Base-by-base conservation (phyloP, 2,888 invertebrate genomes). In the Cheilosia vulpina region DNA sequence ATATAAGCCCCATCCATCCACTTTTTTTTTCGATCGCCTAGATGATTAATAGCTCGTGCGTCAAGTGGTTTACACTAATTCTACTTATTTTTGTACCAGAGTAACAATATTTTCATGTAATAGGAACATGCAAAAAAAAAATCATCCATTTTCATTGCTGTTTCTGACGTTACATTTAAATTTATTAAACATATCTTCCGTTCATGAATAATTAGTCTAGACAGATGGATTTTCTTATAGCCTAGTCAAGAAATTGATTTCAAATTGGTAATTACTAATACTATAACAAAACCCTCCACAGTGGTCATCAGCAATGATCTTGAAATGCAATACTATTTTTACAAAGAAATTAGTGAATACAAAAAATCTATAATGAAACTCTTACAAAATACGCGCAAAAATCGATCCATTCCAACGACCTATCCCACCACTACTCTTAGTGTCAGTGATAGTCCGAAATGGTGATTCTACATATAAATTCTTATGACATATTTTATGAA, bases 321-420 rank as follows among this genome's bases (percentile, higher is more conserved):
- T 47, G 45, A 68, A 31, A 57, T 2, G 45, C 15, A 0, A 9
- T 34, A 7, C 34, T 7, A 17, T 43, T 45, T 5, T 43, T 3
- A 17, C 2, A 19, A 13, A 13, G n/a, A 9, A n/a, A 9, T 24
- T 34, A 57, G 15, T 15, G 4, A 15, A 41, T 21, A 21, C 17
- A 21, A 21, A 21, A 53, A 24, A 63, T 55, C 31, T 11, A 43
- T 60, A 11, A 2, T 43, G 15, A 52, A 50, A 50, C 6, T 27
- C 15, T 17, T 50, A 60, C 27, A 52, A 38, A 13, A 38, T 11
- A 13, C 34, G 11, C 17, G 38, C 1, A n/a, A 62, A 55, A 63
- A 52, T 43, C 31, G 31, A 63, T 50, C 38, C 75, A n/a, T 24
- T 27, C 75, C 65, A 66, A 45, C 52, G 66, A 76, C 58, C 68